Conservation (phyloP, 2,113 vertebrate species). For the Hirundichthys speculiger region DNA sequence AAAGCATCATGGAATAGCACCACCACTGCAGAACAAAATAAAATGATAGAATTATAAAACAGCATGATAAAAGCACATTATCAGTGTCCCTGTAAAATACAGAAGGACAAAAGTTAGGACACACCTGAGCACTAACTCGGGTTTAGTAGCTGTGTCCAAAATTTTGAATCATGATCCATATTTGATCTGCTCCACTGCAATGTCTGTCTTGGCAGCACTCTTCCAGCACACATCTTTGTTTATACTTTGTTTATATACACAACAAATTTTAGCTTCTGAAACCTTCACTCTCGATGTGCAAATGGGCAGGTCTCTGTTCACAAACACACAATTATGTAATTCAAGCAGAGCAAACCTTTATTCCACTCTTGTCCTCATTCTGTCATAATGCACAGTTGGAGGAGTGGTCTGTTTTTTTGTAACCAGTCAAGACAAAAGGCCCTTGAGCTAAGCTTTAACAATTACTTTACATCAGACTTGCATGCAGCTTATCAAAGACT, state of each 20-base stretch:
- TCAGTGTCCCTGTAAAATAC: too few relatives aligned
- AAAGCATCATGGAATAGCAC: too few relatives aligned
- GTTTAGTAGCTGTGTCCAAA: too few relatives aligned
- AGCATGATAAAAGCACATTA: too few relatives aligned
- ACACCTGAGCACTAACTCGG: too few relatives aligned
- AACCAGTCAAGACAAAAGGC: constrained; percentile 35
- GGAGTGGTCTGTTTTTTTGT: constrained; percentile 10
- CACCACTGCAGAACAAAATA: too few relatives aligned
- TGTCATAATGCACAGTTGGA: constrained; percentile 56
- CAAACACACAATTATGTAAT: constrained; percentile 67
- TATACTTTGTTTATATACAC: constrained; percentile 1
- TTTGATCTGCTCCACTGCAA: too few relatives aligned
- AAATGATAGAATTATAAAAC: too few relatives aligned
- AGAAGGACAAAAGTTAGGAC: too few relatives aligned
- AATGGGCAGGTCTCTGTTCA: constrained; percentile 33
- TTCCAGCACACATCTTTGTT: constrained; percentile 4
- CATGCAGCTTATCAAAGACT: neutral
- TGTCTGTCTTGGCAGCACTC: neutral
- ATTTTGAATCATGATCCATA: too few relatives aligned
- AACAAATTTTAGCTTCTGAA: constrained; percentile 23
- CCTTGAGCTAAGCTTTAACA: constrained; percentile 45
- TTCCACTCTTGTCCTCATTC: constrained; percentile 63
- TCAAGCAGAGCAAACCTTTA: constrained; percentile 54
- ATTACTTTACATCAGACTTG: constrained; percentile 20
- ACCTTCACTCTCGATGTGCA: constrained; percentile 31